phyloP scores from a whole-genome alignment of 2,888 invertebrate genomes.

The Panzeria rudis region DNA sequence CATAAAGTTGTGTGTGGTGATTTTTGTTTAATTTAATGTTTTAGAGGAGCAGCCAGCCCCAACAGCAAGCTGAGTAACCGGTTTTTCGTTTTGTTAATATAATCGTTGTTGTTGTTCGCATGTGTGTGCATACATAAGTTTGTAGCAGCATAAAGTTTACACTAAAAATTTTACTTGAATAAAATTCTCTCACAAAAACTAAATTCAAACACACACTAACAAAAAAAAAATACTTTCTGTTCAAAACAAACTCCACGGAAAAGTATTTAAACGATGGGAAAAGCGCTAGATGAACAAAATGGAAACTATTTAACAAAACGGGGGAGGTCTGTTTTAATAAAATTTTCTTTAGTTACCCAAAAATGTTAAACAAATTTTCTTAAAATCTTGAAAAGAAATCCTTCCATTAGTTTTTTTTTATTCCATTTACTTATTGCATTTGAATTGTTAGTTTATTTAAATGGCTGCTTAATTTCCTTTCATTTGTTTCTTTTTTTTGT shows the following conservation, averaged over 20 bases:
- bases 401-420: neutral
- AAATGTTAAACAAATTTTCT: constrained; percentile 5
- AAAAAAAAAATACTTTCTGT: constrained; percentile 11
- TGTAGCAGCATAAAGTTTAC: constrained; percentile 25
- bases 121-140: neutral
- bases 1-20: constrained; percentile 44
- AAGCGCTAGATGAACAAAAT: constrained; percentile 38
- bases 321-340: constrained; percentile 28
- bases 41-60: constrained; percentile 59
- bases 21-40: constrained; percentile 54
- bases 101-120: constrained; percentile 15
- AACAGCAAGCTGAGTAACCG: constrained; percentile 52
- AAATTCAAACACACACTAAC: neutral
- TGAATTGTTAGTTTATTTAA: neutral
- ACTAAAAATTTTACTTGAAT: constrained; percentile 19
- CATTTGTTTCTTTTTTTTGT: neutral
- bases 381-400: neutral
- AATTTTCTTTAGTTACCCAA: neutral
- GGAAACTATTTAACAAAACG: constrained; percentile 45
- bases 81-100: constrained; percentile 59
- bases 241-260: constrained; percentile 37
- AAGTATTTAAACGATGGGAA: neutral
- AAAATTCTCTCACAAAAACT: constrained; percentile 8
- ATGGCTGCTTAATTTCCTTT: constrained; percentile 12
- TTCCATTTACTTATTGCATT: neutral